A percentile compares a stretch with the other conserved stretches of the same genome.
Conservation (phyloP, 2,113 vertebrate genomes). For the Chaetops frenatus region DNA sequence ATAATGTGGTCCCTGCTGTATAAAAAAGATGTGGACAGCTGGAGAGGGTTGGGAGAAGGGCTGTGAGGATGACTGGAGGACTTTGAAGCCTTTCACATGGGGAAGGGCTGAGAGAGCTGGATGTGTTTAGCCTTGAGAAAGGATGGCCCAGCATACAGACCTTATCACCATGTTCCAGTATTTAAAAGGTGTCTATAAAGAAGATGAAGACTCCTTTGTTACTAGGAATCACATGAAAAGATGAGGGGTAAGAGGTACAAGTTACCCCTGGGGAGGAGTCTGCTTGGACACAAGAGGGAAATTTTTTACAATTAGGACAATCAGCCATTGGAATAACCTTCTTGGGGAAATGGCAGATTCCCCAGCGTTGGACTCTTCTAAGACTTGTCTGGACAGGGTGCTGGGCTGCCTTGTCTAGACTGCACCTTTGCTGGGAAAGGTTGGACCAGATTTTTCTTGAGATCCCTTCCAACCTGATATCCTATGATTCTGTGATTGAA, state of each 20-base stretch:
- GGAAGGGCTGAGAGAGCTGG: background rate
- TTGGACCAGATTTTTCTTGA: background rate
- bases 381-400: background rate
- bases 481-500: background rate
- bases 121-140: background rate
- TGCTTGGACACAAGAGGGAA: background rate
- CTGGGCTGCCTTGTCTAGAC: background rate
- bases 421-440: background rate
- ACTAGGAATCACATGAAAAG: background rate
- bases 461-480: background rate
- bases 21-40: background rate
- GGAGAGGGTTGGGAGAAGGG: background rate
- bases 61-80: background rate
- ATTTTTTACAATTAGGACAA: background rate
- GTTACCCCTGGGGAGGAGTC: background rate
- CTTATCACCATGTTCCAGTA: background rate
- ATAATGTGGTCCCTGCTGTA: background rate
- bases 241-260: background rate
- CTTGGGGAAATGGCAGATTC: background rate
- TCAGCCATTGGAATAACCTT: background rate
- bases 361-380: rapidly evolving
- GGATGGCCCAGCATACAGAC: background rate
- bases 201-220: background rate
- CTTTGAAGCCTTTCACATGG: background rate
- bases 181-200: background rate